These are phyloP conservation scores for Lasioglossum villosulum DNA, from an alignment of 2,888 invertebrate species.

Conservation along the genomic window DNA sequence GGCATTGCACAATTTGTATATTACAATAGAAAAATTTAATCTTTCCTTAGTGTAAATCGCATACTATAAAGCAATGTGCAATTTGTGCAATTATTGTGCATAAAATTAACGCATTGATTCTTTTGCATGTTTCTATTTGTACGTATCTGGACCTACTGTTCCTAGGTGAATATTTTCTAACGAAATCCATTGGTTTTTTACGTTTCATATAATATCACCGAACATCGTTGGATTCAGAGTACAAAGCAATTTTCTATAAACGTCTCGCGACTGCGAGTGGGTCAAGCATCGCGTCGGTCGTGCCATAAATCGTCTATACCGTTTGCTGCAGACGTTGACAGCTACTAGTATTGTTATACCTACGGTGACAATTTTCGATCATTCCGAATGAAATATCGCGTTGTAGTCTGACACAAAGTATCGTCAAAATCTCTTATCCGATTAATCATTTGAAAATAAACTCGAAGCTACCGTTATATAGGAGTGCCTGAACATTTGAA, in stretches of 20 bases:
- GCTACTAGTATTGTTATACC: neutral
- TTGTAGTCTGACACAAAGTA: neutral
- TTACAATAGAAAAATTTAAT: no score
- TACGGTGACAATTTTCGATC: neutral
- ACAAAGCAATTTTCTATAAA: neutral
- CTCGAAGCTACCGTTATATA: no score
- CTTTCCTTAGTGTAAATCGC: no score
- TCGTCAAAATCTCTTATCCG: neutral
- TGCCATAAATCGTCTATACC: neutral
- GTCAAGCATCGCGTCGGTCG: neutral
- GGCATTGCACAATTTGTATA: no score
- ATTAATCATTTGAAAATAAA: neutral
- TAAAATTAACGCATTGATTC: no score
- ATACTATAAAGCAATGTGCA: no score
- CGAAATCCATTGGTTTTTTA: neutral
- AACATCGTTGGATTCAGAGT: neutral
- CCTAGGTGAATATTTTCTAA: neutral
- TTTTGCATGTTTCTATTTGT: no score
- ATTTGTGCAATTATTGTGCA: no score
- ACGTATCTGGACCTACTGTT: no score
- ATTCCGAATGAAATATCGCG: neutral
- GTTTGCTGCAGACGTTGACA: neutral
- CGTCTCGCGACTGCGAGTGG: neutral
- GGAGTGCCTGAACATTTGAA: no score
- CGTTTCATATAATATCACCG: neutral